These are phyloP conservation scores for Drosophila paulistorum DNA, from an alignment of 1,140 invertebrate genomes.

Conservation along the genomic window DNA sequence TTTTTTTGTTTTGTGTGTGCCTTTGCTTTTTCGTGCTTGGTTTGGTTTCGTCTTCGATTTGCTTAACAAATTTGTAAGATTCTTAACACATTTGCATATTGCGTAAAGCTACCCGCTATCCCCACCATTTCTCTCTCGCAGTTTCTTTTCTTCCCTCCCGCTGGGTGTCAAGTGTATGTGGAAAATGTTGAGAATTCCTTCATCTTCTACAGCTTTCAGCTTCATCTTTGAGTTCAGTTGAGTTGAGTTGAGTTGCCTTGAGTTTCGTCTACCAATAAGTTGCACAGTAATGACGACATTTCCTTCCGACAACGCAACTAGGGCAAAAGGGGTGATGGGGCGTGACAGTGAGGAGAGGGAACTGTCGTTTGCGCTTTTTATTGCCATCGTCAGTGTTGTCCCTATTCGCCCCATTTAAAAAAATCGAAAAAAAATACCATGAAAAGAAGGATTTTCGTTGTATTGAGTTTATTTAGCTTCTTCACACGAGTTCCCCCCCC, in stretches of 20 bases:
- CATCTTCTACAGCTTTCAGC: slow-evolving; percentile 22
- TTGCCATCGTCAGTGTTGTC: slow-evolving; percentile 62
- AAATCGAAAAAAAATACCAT: not conserved
- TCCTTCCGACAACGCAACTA: slow-evolving; percentile 52
- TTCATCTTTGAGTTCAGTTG: slow-evolving; percentile 8
- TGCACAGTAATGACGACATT: slow-evolving; percentile 72
- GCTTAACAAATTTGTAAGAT: slow-evolving; percentile 80
- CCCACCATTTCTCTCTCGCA: slow-evolving; percentile 2
- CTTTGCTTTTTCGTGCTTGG: slow-evolving; percentile 32
- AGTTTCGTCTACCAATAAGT: slow-evolving; percentile 42
- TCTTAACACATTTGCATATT: slow-evolving; percentile 80
- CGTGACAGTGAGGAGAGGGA: not conserved
- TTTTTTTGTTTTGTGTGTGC: slow-evolving; percentile 4
- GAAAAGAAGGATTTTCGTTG: slow-evolving; percentile 55
- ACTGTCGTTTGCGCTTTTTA: slow-evolving; percentile 64
- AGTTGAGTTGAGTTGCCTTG: not conserved
- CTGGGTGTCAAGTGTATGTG: slow-evolving; percentile 60
- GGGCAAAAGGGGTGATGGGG: not conserved
- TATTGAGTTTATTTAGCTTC: slow-evolving; percentile 68
- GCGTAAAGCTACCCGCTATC: slow-evolving; percentile 45
- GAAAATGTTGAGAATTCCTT: slow-evolving; percentile 44
- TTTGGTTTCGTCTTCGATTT: slow-evolving; percentile 67
- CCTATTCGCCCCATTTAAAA: slow-evolving; percentile 19
- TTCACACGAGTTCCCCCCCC: slow-evolving; percentile 16
- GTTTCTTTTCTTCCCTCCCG: not conserved